These are phyloP conservation scores for Rhea pennata DNA, from an alignment of 2,113 vertebrate genomes.

Conservation along the genomic window DNA sequence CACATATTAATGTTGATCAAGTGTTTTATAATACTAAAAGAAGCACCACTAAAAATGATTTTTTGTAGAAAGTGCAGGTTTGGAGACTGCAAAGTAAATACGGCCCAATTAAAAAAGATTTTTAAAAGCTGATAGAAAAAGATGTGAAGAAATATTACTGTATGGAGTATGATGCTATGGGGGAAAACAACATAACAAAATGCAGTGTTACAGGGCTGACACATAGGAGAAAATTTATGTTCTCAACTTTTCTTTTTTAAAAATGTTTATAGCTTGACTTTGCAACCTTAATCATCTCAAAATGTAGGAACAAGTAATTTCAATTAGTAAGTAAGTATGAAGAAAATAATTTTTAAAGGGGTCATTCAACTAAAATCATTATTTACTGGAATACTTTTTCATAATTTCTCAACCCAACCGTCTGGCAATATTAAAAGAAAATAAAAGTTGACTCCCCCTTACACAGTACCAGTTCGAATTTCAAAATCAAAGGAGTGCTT, in stretches of 20 bases:
- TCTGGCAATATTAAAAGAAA: background rate
- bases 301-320: background rate
- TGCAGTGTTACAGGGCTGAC: background rate
- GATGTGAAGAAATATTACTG: background rate
- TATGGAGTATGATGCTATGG: background rate
- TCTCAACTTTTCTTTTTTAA: background rate
- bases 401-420: background rate
- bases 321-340: background rate
- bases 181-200: background rate
- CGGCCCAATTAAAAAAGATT: background rate
- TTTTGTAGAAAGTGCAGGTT: background rate
- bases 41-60: background rate
- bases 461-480: slow-evolving; percentile 6
- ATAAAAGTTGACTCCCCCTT: background rate
- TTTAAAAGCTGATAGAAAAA: background rate
- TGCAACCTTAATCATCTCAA: background rate
- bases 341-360: background rate
- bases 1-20: background rate
- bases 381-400: background rate
- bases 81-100: background rate
- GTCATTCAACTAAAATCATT: background rate
- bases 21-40: background rate
- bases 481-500: slow-evolving; percentile 7
- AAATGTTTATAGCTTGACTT: background rate
- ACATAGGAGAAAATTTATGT: background rate